Evolutionary conservation across 2,113 vertebrate species (phyloP).

Genomic region (western clawed frog (Xenopus tropicalis)): DNA sequence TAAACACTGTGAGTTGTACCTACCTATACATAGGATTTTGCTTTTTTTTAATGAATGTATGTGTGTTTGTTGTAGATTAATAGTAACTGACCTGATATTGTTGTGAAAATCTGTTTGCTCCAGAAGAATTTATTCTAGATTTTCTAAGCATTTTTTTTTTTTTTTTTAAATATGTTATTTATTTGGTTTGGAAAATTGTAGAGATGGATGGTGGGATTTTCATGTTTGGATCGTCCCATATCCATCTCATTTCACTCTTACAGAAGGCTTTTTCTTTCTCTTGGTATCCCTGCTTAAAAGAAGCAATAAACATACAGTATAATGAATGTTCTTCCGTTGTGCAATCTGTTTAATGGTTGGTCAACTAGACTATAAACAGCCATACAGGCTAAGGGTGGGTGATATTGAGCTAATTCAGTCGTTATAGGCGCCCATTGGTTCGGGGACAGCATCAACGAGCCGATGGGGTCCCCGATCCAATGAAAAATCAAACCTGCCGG

Average conservation of each 20-base stretch:
- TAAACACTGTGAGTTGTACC: slow-evolving; percentile 25
- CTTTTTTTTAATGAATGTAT: background rate
- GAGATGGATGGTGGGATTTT: background rate
- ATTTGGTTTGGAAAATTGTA: slow-evolving; percentile 28
- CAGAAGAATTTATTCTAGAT: background rate
- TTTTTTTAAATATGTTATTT: slow-evolving; percentile 22
- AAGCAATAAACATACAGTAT: slow-evolving; percentile 24
- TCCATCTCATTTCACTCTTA: slow-evolving; percentile 8
- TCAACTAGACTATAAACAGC: no score
- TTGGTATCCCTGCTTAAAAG: slow-evolving; percentile 12
- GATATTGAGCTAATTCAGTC: no score
- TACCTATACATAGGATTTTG: background rate
- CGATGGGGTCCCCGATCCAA: no score
- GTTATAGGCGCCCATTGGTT: no score
- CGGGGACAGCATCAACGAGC: no score
- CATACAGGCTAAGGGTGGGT: no score
- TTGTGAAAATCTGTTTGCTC: slow-evolving; percentile 23
- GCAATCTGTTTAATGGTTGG: background rate
- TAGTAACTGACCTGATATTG: slow-evolving; percentile 2
- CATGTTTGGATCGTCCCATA: background rate
- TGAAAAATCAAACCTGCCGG: no score
- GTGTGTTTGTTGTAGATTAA: background rate
- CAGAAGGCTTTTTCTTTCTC: background rate
- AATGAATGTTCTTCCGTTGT: background rate
- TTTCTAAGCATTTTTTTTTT: background rate